Evolutionary conservation across 2,888 invertebrate genomes (phyloP).

Genomic region (Hirtodrosophila confusa): DNA sequence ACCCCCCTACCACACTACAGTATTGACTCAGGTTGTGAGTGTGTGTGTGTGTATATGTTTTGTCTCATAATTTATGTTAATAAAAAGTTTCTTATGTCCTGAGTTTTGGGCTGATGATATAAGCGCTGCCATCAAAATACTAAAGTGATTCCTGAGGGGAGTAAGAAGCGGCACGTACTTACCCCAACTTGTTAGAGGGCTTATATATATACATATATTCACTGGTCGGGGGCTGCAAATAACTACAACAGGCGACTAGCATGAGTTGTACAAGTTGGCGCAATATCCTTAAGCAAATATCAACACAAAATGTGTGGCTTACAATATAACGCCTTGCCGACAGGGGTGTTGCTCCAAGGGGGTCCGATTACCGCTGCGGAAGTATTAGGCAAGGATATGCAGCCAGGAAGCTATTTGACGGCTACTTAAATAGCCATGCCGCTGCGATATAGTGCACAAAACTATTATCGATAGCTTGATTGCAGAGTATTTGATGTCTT

Average conservation of each 20-base stretch:
- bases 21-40: conserved; percentile 36
- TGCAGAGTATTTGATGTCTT: too few species aligned
- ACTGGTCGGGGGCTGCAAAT: conserved; percentile 31
- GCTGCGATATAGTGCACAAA: neutral
- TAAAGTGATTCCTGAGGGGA: conserved; percentile 64
- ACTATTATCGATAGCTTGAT: neutral
- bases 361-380: conserved; percentile 15
- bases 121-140: conserved; percentile 75
- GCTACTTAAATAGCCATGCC: neutral
- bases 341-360: conserved; percentile 26
- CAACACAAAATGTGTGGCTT: conserved; percentile 51
- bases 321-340: conserved; percentile 13
- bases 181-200: conserved; percentile 20
- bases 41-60: conserved; percentile 18
- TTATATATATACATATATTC: conserved; percentile 15
- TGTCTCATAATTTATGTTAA: conserved; percentile 75
- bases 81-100: conserved; percentile 68
- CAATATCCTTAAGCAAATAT: conserved; percentile 74
- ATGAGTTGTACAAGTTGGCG: conserved; percentile 57
- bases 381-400: conserved; percentile 23
- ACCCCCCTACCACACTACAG: conserved; percentile 9
- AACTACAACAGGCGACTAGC: conserved; percentile 45
- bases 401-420: conserved; percentile 13
- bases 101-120: conserved; percentile 66
- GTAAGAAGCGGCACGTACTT: conserved; percentile 57